Conservation (phyloP, 2,113 vertebrate genomes). For the Diglossa brunneiventris region DNA sequence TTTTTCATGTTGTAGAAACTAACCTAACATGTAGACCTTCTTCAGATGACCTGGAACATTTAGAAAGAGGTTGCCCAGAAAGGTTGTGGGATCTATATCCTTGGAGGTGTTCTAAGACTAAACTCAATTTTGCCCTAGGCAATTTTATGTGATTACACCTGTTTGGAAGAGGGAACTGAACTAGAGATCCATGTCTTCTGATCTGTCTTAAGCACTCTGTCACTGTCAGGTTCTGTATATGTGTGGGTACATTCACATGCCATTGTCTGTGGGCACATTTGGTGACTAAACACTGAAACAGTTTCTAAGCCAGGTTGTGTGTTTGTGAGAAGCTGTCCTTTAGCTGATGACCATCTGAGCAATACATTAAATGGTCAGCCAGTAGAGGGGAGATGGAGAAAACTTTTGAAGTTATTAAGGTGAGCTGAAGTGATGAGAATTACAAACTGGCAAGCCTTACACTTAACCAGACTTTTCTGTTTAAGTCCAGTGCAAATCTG, state of each 20-base stretch:
- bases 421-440: neutral
- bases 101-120: neutral
- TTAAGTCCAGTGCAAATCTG: neutral
- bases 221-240: neutral
- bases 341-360: neutral
- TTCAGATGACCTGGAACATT: neutral
- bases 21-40: neutral
- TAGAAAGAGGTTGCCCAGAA: neutral
- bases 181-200: neutral
- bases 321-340: neutral
- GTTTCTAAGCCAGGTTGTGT: neutral
- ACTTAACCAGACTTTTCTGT: neutral
- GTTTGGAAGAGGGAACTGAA: neutral
- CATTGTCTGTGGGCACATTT: neutral
- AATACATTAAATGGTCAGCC: neutral
- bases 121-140: neutral
- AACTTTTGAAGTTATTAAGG: neutral
- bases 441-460: neutral
- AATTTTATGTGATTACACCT: neutral
- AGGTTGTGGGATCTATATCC: neutral
- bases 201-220: neutral
- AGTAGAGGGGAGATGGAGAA: neutral
- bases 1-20: neutral
- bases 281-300: neutral
- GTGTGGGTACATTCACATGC: neutral